Conservation (phyloP, 2,113 vertebrate genomes). For the Struthidea cinerea region DNA sequence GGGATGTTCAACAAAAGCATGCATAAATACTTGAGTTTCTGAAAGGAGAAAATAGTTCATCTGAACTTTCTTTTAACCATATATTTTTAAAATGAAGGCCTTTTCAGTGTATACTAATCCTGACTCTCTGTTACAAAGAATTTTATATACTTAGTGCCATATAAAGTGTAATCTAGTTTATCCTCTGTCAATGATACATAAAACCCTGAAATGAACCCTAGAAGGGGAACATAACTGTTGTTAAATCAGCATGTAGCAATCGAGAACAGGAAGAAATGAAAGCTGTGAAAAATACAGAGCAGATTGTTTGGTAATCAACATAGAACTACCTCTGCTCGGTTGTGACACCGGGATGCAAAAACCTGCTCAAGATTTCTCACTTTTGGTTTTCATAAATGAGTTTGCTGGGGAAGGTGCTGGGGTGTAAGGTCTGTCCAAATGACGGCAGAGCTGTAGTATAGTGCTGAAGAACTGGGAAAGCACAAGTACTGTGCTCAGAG, state of each 20-base stretch:
- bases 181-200: not conserved
- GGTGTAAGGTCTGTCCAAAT: not conserved
- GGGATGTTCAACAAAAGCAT: not conserved
- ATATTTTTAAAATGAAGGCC: not conserved
- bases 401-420: not conserved
- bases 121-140: not conserved
- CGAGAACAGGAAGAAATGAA: not conserved
- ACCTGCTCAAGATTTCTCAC: not conserved
- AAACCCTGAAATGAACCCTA: not conserved
- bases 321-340: not conserved
- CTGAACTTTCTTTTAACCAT: not conserved
- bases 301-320: not conserved
- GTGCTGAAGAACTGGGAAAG: not conserved
- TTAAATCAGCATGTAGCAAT: not conserved
- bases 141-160: not conserved
- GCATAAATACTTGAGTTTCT: not conserved
- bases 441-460: not conserved
- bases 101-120: not conserved
- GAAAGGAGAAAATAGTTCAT: not conserved
- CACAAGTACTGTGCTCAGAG: not conserved
- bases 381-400: not conserved
- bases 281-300: not conserved
- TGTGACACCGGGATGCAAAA: not conserved
- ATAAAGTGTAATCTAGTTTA: not conserved
- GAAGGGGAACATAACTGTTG: not conserved